Evolutionary conservation across 2,797 vertebrate genomes (phyloP), one percentile per base, ranked within the genome.

Genomic region (Meriones psammophilus): DNA sequence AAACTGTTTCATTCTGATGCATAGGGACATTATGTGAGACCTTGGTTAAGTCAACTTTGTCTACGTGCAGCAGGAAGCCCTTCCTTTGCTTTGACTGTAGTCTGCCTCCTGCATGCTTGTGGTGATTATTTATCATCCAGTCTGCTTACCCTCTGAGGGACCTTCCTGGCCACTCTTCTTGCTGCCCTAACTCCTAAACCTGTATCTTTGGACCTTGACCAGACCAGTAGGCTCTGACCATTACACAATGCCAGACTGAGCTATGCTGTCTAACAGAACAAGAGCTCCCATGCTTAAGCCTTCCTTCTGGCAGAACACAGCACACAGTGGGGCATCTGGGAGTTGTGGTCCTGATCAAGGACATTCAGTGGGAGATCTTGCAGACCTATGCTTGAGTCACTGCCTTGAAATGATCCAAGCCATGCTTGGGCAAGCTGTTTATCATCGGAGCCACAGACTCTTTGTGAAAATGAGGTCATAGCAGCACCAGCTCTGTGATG

Each of bases 241-340:
- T 80, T n/a, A 60, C 15, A 3, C 15, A 13, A 26, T 30, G 24
- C 71, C 89, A 30, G 54, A 12, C 80, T 64, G 26, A 3, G 17
- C 68, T 22, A 0, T 6, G 0, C 33, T 8, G 2, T 33, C 33
- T 4, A 73, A 8, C 26, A 84, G 0, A 13, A n/a, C 22, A 64
- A 42, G 13, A 2, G 80, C 54, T 71, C 66, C 17, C 30, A 1
- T 1, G 2, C 13, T 24, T 33, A 58, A 22, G 68, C 15, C 77
- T 79, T 80, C 84, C 58, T 46, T 77, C 66, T 26, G 30, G 46
- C 71, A 68, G 66, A 60, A 36, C 58, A 20, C 24, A 78, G 83
- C 73, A 50, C 78, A 30, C 12, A 17, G 50, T n/a, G 13, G 42
- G 28, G 2, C 73, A 50, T 36, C 36, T 22, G 80, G 46, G 28